Evolutionary conservation across 2,888 invertebrate genomes (phyloP), one percentile per base, ranked within the genome.

Genomic region (Elysia crispata): DNA sequence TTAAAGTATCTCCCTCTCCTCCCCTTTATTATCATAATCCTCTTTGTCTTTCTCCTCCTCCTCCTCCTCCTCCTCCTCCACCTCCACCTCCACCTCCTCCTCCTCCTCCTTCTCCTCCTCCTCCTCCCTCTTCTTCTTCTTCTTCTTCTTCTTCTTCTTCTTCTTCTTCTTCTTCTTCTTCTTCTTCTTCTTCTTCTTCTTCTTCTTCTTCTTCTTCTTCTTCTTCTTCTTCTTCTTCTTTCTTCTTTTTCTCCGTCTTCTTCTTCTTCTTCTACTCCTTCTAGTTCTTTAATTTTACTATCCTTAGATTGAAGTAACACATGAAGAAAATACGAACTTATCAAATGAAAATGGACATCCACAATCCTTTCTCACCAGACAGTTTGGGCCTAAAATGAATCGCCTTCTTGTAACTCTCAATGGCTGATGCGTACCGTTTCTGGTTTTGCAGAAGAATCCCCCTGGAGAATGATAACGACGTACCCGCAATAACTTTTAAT

Each of bases 361-460:
- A 13, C 15, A 28, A 20, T 41, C 62, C 50, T 85, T 72, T 86
- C 96, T 96, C 94, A 98, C 98, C 94, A 92, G 97, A 97, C 93
- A 98, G 94, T 89, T 96, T 96, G 85, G 98, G 97, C 92, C 98
- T 94, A 93, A 96, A 98, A 93, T 96, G 95, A 91, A 98, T 97
- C 86, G 98, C 98, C 90, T 95, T 94, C 92, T 96, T 95, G 93
- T 97, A 98, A 93, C 97, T 97, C 92, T 95, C 95, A 91, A 97
- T 95, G 83, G 98, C 97, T 92, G 96, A 96, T 87, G 96, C 95
- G 92, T 95, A 95, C 90, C 97, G 94, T 91, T 95, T 95, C 93
- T 96, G 95, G 89, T 96, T 96, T 93, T 98, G 97, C 88, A 96
- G 95, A 90, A 98, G 94, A 91, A 97, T 96, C 83, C 98, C 98